Evolutionary conservation across 2,888 invertebrate genomes (phyloP).

Genomic region (Atrina japonica): DNA sequence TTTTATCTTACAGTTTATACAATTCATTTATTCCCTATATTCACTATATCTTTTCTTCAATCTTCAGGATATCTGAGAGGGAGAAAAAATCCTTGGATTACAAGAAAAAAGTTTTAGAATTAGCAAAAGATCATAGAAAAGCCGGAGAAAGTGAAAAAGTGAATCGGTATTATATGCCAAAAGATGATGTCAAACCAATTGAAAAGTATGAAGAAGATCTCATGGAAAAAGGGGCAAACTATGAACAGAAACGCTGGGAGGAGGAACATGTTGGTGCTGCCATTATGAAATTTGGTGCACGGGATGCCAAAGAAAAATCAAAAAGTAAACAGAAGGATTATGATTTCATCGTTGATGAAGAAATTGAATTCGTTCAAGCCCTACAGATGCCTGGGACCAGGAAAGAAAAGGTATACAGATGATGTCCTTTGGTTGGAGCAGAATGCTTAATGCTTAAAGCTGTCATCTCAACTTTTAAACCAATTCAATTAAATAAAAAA

Average conservation of each 20-base stretch:
- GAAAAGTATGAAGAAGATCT: conserved; percentile 85
- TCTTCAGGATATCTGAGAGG: conserved; percentile 89
- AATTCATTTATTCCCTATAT: too few species aligned
- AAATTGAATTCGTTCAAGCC: conserved; percentile 97
- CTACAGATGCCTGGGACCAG: conserved; percentile 82
- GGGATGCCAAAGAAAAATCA: conserved; percentile 85
- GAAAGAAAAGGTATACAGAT: conserved; percentile 75
- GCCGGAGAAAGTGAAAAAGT: conserved; percentile 96
- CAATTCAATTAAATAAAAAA: too few species aligned
- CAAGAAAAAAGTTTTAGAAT: conserved; percentile 92
- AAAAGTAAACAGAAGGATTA: conserved; percentile 86
- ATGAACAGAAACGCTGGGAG: conserved; percentile 94
- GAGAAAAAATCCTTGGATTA: conserved; percentile 93
- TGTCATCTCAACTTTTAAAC: too few species aligned
- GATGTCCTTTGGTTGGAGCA: too few species aligned
- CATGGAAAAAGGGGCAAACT: conserved; percentile 85
- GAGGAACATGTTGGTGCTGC: conserved; percentile 97
- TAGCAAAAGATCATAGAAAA: conserved; percentile 97
- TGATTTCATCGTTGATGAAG: conserved; percentile 95
- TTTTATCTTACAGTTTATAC: too few species aligned
- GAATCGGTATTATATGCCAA: conserved; percentile 96
- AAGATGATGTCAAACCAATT: conserved; percentile 82
- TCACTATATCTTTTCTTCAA: too few species aligned
- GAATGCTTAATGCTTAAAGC: too few species aligned
- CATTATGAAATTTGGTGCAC: conserved; percentile 95